These are phyloP conservation scores for Cyanistes caeruleus DNA, from an alignment of 2,113 vertebrate genomes.

Conservation along the genomic window DNA sequence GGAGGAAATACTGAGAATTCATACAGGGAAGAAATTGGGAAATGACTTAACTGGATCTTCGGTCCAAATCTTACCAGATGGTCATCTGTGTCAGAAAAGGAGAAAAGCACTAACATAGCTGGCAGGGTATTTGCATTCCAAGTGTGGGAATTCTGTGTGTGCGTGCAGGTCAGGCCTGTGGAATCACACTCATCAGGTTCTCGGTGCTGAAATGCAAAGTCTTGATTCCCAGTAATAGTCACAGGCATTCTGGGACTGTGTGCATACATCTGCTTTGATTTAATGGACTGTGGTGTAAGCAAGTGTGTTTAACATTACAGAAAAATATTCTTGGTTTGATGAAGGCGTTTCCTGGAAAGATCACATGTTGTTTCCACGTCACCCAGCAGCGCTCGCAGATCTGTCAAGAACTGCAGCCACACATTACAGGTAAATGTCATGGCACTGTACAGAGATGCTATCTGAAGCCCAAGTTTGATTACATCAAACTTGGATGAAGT, in stretches of 20 bases:
- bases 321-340: constrained; percentile 83
- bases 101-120: background rate
- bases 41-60: constrained; percentile 42
- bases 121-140: constrained; percentile 1
- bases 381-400: constrained; percentile 84
- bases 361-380: constrained; percentile 86
- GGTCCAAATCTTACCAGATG: constrained; percentile 32
- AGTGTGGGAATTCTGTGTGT: background rate
- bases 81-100: background rate
- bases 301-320: constrained; percentile 77
- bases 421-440: constrained; percentile 79
- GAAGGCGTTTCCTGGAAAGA: constrained; percentile 84
- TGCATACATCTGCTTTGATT: constrained; percentile 64
- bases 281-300: constrained; percentile 53
- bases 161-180: background rate
- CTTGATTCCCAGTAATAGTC: background rate
- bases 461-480: background rate
- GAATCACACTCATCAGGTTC: background rate
- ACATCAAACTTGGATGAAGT: background rate
- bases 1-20: background rate
- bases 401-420: constrained; percentile 80
- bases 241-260: background rate
- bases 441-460: background rate
- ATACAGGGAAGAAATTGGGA: background rate
- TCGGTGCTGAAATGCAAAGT: background rate